A percentile compares a stretch with the other conserved stretches of the same genome.
phyloP scores from a whole-genome alignment of 2,888 invertebrate species.

The Lysandra bellargus region DNA sequence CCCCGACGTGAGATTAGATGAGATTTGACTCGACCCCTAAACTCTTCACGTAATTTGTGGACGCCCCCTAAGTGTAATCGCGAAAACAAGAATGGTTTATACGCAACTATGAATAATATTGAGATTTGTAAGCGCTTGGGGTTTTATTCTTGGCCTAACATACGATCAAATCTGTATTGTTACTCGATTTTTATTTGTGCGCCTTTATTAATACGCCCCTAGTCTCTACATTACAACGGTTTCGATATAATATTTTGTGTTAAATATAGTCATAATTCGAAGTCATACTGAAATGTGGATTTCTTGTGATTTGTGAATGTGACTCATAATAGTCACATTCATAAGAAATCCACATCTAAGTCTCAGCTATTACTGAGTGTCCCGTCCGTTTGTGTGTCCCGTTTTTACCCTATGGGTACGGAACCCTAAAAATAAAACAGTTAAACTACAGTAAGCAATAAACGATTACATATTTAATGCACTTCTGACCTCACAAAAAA shows the following conservation, averaged over 20 bases:
- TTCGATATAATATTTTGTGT: background rate
- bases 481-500: conserved; percentile 13
- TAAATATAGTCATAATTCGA: background rate
- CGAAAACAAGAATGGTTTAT: background rate
- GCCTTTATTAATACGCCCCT: background rate
- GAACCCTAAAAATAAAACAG: no score
- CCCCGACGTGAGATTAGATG: no score
- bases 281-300: no score
- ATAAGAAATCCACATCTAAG: no score
- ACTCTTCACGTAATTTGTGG: no score
- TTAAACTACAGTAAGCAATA: no score
- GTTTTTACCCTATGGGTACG: no score
- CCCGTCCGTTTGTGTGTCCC: no score
- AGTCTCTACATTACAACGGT: background rate
- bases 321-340: no score
- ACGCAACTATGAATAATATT: conserved; percentile 13
- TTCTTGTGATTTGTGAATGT: no score
- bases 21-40: no score
- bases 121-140: background rate
- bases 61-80: background rate
- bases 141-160: conserved; percentile 6
- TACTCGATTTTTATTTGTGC: background rate
- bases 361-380: no score
- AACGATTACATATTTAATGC: background rate
- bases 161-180: background rate